These are phyloP conservation scores for Maylandia zebra DNA, from an alignment of 2,113 vertebrate genomes.

Conservation along the genomic window DNA sequence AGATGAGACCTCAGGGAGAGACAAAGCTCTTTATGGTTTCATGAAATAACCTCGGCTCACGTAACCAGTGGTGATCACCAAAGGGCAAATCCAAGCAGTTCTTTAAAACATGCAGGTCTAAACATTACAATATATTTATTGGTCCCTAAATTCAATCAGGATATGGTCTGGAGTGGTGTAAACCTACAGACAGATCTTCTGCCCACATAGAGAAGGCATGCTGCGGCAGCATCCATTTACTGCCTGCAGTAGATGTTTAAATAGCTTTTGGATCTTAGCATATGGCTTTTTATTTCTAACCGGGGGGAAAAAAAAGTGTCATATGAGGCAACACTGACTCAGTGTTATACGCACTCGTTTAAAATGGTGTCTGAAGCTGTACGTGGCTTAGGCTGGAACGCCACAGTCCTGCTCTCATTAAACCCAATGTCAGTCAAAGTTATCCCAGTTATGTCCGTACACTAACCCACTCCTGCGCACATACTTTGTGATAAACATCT, in stretches of 20 bases:
- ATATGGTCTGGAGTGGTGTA: conserved; percentile 2
- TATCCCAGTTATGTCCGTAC: background rate
- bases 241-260: background rate
- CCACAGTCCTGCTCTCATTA: background rate
- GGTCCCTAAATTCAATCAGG: conserved; percentile 16
- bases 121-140: conserved; percentile 43
- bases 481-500: background rate
- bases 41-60: conserved; percentile 20
- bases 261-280: background rate
- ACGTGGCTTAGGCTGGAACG: background rate
- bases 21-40: conserved; percentile 7
- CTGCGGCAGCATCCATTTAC: background rate
- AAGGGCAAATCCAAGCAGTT: conserved; percentile 5
- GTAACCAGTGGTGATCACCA: conserved; percentile 1
- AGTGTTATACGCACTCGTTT: background rate
- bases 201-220: background rate
- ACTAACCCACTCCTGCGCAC: background rate
- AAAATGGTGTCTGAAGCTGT: background rate
- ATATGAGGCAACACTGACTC: background rate
- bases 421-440: background rate
- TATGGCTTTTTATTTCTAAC: background rate
- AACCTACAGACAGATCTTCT: conserved; percentile 22
- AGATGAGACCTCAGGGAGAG: conserved; percentile 4
- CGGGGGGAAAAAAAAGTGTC: fast-evolving
- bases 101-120: background rate